Evolutionary conservation across 1,140 invertebrate genomes (phyloP).

Genomic region (Leptonema lineaticorne): DNA sequence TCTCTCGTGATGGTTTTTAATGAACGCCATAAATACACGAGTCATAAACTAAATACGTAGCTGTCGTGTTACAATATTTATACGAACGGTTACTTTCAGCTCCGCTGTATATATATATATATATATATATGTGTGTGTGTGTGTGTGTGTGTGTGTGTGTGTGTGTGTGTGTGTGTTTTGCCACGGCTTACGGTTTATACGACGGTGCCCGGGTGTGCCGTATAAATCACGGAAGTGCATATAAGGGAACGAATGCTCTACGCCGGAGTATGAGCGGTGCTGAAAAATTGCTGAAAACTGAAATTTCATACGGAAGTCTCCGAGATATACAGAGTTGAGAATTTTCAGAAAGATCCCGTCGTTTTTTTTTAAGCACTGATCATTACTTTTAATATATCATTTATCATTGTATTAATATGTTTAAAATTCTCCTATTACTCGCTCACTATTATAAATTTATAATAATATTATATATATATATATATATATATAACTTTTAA

Average conservation of each 20-base stretch:
- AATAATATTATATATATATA: too few species aligned
- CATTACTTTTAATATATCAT: too few species aligned
- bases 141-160: neutral
- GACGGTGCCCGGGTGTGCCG: neutral
- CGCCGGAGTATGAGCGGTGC: neutral
- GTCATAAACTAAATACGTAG: conserved; percentile 26
- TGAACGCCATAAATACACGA: conserved; percentile 24
- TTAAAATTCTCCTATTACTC: too few species aligned
- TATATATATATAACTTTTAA: too few species aligned
- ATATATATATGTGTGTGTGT: too few species aligned
- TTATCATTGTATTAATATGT: too few species aligned
- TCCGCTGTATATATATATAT: too few species aligned
- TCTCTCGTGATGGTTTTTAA: conserved; percentile 15
- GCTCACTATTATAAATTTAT: too few species aligned
- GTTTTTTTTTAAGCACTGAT: too few species aligned
- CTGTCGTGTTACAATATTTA: conserved; percentile 28
- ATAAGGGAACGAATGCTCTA: conserved; percentile 8
- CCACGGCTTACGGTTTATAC: neutral
- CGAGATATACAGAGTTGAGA: too few species aligned
- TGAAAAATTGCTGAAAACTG: conserved; percentile 11
- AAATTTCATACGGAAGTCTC: neutral
- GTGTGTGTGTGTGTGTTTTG: neutral
- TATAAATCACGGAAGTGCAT: conserved; percentile 27
- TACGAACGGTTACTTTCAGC: conserved; percentile 18
- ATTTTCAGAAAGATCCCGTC: too few species aligned